Evolutionary conservation across 2,888 invertebrate species (phyloP).

Genomic region (Volucella inflata): DNA sequence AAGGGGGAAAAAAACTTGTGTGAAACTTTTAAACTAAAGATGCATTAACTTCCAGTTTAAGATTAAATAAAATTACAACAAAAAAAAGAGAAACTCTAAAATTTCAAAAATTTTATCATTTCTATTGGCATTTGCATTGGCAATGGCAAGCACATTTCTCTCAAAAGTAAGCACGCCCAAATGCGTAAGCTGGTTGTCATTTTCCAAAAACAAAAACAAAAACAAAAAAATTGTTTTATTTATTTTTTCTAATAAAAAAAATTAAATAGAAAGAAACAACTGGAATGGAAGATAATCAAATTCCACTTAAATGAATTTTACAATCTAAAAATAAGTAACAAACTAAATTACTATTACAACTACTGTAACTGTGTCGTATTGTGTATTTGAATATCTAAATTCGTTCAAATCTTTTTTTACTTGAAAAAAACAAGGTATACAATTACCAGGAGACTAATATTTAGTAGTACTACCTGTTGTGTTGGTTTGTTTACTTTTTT

Average conservation of each 20-base stretch:
- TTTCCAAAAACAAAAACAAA: constrained; percentile 27
- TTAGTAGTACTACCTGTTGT: constrained; percentile 28
- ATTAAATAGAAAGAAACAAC: constrained; percentile 64
- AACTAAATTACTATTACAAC: constrained; percentile 42
- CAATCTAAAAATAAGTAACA: constrained; percentile 14
- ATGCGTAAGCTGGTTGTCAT: constrained; percentile 44
- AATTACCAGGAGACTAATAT: constrained; percentile 40
- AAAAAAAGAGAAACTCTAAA: constrained; percentile 18
- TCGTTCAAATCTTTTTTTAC: constrained; percentile 35
- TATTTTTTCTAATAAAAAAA: constrained; percentile 18
- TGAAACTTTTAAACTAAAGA: constrained; percentile 60
- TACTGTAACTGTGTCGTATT: constrained; percentile 62
- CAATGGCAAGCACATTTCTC: constrained; percentile 25
- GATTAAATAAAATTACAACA: constrained; percentile 29
- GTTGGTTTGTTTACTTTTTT: constrained; percentile 10
- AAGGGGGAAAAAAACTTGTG: constrained; percentile 54
- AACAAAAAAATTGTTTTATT: constrained; percentile 64
- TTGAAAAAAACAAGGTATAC: constrained; percentile 6
- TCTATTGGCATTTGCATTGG: constrained; percentile 57
- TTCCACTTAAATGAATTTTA: constrained; percentile 51
- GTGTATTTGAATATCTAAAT: constrained; percentile 31
- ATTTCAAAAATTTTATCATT: constrained; percentile 54
- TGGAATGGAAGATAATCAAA: neutral
- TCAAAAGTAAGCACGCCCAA: constrained; percentile 44
- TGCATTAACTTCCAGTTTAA: constrained; percentile 67